Evolutionary conservation across 2,113 vertebrate genomes (phyloP).

Genomic region (Otis tarda): DNA sequence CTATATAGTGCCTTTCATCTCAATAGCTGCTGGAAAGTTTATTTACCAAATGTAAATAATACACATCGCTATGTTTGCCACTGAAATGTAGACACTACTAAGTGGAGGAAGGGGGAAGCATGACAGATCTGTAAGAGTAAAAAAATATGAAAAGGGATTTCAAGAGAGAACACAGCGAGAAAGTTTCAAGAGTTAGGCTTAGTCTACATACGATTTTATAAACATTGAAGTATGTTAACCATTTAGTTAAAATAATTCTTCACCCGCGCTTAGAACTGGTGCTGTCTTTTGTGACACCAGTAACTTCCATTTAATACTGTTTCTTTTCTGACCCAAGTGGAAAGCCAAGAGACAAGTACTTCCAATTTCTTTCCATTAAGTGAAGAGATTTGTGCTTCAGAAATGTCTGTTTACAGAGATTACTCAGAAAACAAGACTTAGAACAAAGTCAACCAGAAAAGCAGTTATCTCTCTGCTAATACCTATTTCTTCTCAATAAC

Average conservation of each 20-base stretch:
- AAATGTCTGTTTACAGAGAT: neutral
- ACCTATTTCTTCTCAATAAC: neutral
- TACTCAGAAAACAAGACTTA: neutral
- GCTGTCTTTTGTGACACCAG: neutral
- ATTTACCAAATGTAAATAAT: neutral
- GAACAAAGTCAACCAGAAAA: neutral
- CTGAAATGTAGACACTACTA: neutral
- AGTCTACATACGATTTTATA: neutral
- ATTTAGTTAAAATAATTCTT: neutral
- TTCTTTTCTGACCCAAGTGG: neutral
- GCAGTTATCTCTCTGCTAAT: neutral
- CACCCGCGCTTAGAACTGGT: neutral
- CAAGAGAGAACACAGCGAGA: neutral
- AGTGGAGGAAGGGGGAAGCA: neutral
- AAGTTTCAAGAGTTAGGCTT: neutral
- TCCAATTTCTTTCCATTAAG: neutral
- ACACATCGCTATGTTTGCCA: neutral
- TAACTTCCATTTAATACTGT: neutral
- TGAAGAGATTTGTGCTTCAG: neutral
- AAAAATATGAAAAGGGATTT: neutral
- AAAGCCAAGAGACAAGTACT: neutral
- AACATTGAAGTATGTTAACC: neutral
- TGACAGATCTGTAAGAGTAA: neutral
- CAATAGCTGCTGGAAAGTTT: neutral
- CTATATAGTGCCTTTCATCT: neutral